These are phyloP conservation scores for Orthosia cruda DNA, from an alignment of 2,888 invertebrate genomes.

Conservation along the genomic window DNA sequence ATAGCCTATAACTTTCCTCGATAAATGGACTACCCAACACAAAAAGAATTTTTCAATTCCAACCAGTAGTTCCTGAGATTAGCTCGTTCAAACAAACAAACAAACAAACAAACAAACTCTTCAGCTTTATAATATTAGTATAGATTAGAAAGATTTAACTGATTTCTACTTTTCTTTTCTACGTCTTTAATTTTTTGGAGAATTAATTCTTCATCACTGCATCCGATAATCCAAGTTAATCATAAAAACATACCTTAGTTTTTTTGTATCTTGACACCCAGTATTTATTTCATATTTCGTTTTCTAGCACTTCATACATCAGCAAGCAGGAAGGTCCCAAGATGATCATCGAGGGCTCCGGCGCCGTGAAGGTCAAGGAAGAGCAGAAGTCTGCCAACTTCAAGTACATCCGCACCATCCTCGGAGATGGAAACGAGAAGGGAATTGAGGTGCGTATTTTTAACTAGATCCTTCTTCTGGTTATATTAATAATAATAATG, in stretches of 20 bases:
- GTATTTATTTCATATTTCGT: slow-evolving; percentile 6
- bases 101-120: too few relatives aligned
- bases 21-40: too few relatives aligned
- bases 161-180: not conserved
- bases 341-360: slow-evolving; percentile 94
- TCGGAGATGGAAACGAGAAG: slow-evolving; percentile 93
- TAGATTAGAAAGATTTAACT: not conserved
- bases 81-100: too few relatives aligned
- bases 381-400: slow-evolving; percentile 94
- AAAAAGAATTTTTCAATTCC: too few relatives aligned
- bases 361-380: slow-evolving; percentile 94
- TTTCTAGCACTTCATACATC: slow-evolving; percentile 93
- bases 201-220: not conserved
- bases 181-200: not conserved
- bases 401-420: slow-evolving; percentile 93
- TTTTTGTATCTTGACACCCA: too few relatives aligned
- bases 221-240: not conserved
- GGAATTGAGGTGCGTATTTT: slow-evolving; percentile 90
- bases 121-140: too few relatives aligned
- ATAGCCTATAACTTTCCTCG: too few relatives aligned
- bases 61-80: too few relatives aligned
- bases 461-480: too few relatives aligned
- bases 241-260: not conserved
- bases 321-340: slow-evolving; percentile 94
- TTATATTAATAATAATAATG: too few relatives aligned